phyloP scores from a whole-genome alignment of 1,140 invertebrate species.

The Riptortus pedestris region DNA sequence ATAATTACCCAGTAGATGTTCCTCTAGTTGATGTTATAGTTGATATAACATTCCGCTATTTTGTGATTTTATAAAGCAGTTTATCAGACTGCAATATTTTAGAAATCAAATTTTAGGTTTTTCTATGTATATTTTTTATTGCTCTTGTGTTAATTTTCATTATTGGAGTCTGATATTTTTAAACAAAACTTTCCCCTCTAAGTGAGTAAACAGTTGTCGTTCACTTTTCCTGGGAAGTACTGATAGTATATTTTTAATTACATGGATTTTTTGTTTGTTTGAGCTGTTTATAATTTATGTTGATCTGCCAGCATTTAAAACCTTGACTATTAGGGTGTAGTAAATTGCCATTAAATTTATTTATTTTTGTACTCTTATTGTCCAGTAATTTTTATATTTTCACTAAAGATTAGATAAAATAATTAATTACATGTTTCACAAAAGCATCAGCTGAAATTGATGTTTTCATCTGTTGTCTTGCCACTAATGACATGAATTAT shows the following conservation, averaged over 20 bases:
- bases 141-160: conserved; percentile 13
- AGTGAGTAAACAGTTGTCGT: conserved; percentile 8
- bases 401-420: neutral
- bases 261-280: conserved; percentile 1
- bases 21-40: conserved; percentile 27
- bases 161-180: conserved; percentile 26
- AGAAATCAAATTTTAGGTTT: conserved; percentile 27
- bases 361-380: conserved; percentile 16
- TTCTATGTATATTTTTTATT: conserved; percentile 21
- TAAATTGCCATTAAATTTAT: conserved; percentile 11
- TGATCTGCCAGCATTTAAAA: neutral
- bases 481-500: neutral
- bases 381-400: conserved; percentile 1
- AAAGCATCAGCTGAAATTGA: neutral
- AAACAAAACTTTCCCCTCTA: conserved; percentile 14
- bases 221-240: conserved; percentile 12
- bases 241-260: conserved; percentile 15
- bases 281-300: conserved; percentile 1
- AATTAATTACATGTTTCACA: neutral
- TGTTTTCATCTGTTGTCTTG: neutral
- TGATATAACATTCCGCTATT: conserved; percentile 25
- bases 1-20: conserved; percentile 20
- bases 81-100: conserved; percentile 16
- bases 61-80: conserved; percentile 24
- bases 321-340: conserved; percentile 8